Base-by-base conservation (phyloP, 1,140 invertebrate species). In the Triops cancriformis region DNA sequence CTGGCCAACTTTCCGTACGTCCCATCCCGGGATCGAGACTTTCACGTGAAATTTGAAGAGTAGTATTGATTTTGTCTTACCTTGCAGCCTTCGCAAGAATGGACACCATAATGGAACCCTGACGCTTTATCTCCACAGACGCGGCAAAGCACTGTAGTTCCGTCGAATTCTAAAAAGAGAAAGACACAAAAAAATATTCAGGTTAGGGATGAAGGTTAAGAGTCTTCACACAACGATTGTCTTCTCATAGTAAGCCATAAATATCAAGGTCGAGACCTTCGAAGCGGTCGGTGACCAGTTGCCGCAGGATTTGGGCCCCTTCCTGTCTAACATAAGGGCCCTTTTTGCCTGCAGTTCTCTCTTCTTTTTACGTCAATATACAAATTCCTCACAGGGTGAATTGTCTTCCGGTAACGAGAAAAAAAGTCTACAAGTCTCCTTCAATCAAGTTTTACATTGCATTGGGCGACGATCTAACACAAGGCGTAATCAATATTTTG, bases 51-150 rank as follows among this genome's bases (percentile, higher is more conserved):
- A 64, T 64, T 18, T 23, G 45, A 64, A 10, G 10, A 64, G 31
- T 37, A 64, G 23, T 23, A 64, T 31, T 31, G 74, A 26, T 26
- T 18, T 14, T 18, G 26, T 41, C 91, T 91, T 89, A 99, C 97
- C 92, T 99, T 99, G 88, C 98, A 99, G 82, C 98, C 98, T 88
- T 99, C 98, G 86, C 98, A 99, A 77, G 96, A 98, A 82, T 98
- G 98, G 79, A 99, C 97, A 41, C 97, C 98, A 90, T 99, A 99
- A 86, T 99, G 97, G 86, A 99, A 99, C 31, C 98, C 98, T 75
- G 95, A 98, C 73, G 98, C 97, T 85, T 98, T 98, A 87, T 99
- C 98, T 37, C 97, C 97, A 86, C 98, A 99, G n/a, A 99, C 97
- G 82, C 97, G 92, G 85, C 98, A 99, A 73, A 99, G 86, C 75